Percentiles rank a stretch among this genome's conserved stretches.
These are phyloP conservation scores for Formicarius rufipectus DNA, from an alignment of 2,113 vertebrate genomes.

Conservation along the genomic window DNA sequence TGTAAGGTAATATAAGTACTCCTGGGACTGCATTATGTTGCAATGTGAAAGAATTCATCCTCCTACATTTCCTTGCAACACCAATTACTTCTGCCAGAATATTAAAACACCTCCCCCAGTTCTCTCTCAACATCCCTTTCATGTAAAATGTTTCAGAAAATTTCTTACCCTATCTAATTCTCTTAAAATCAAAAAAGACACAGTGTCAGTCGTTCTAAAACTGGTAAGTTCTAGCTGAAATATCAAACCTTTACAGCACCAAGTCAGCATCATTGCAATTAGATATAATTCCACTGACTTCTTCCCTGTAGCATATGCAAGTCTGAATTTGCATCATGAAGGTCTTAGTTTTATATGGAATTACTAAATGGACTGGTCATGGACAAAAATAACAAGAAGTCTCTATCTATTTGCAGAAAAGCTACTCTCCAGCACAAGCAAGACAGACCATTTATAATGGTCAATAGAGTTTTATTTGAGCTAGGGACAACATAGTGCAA, in stretches of 20 bases:
- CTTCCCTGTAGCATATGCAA: neutral
- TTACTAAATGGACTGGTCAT: neutral
- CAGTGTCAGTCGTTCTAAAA: neutral
- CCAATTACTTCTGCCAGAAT: neutral
- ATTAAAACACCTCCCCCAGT: neutral
- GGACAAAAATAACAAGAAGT: neutral
- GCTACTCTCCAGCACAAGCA: neutral
- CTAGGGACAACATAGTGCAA: fast-evolving
- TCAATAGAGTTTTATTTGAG: neutral
- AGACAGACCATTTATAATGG: neutral
- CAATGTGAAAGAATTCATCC: neutral
- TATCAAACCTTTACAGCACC: neutral
- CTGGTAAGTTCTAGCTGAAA: neutral
- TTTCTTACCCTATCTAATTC: neutral
- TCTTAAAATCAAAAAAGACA: neutral
- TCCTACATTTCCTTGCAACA: neutral
- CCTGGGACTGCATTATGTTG: neutral
- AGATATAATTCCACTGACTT: neutral
- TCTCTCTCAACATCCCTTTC: neutral
- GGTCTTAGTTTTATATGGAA: neutral
- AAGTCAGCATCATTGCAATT: neutral
- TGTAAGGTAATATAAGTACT: neutral
- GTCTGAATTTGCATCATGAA: neutral
- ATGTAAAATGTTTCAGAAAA: neutral
- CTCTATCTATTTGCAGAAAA: neutral